Evolutionary conservation across 2,888 invertebrate genomes (phyloP), one percentile per base, ranked within the genome.

Genomic region (Seladonia tumulorum): DNA sequence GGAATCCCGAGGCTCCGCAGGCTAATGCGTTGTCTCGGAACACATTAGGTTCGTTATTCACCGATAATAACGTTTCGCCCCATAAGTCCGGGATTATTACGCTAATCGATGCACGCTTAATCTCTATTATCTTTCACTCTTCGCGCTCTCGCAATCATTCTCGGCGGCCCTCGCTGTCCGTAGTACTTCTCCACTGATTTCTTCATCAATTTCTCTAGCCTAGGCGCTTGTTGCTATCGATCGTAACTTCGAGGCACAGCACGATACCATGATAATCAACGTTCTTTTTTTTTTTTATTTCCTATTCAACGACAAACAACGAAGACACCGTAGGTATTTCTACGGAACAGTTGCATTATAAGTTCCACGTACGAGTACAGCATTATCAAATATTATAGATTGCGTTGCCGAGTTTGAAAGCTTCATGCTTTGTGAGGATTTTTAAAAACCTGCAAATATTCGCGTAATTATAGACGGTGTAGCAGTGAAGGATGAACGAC

Each of bases 81-180:
- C 39, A 49, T 49, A 47, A 49, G 45, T n/a, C 45, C 68, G 70
- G 35, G 66, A 76, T 80, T 49, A 82, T 83, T 83, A 45, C 63
- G 45, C 60, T 68, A 73, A 82, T 79, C 82, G 29, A 82, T 73
- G 45, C 42, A n/a, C 53, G 18, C 72, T 79, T 72, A 79, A 72
- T 73, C n/a, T 45, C 42, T 72, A 77, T 81, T 81, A 81, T 76
- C 53, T 39, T 68, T 68, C 68, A 42, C n/a, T 25, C 68, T 39
- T 47, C 29, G 25, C 18, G 57, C 57, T 42, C 47, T 29, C 8
- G 18, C 42, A 35, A 25, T 14, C 47, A n/a, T 25, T 42, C 47
- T 29, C 16, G 18, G 18, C 42, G 25, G 16, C 4, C 35, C n/a
- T n/a, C 16, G 45, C 45, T 45, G 25, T 71, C n/a, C 35, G 18